Evolutionary conservation across 2,113 vertebrate genomes (phyloP).

Genomic region (Alces alces): DNA sequence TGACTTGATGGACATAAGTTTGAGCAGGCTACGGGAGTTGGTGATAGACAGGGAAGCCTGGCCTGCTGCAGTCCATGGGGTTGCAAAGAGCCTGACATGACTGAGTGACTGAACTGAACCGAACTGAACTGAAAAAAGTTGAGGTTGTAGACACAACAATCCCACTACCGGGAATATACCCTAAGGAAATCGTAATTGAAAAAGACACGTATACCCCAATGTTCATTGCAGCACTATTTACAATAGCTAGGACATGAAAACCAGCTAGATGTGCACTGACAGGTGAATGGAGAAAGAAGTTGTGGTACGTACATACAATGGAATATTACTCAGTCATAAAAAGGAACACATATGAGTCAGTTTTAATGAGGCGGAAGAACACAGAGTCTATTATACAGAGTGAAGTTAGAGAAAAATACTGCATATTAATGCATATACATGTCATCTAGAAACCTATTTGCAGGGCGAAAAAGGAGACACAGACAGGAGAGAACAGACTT

Average conservation of each 20-base stretch:
- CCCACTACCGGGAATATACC: background rate
- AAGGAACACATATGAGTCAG: background rate
- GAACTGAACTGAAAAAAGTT: background rate
- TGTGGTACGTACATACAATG: fast-evolving
- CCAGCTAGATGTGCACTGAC: background rate
- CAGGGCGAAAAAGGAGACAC: background rate
- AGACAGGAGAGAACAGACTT: background rate
- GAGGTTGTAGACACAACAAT: background rate
- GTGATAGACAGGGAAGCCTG: background rate
- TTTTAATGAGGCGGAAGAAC: background rate
- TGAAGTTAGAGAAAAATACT: background rate
- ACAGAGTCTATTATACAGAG: background rate
- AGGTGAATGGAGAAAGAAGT: background rate
- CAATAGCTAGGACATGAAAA: background rate
- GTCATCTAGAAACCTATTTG: background rate
- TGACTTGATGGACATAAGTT: background rate
- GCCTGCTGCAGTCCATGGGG: fast-evolving
- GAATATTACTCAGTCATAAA: background rate
- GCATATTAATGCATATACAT: background rate
- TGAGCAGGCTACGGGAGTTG: background rate
- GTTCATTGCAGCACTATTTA: background rate
- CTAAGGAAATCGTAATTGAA: background rate
- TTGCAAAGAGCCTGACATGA: background rate
- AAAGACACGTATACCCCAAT: background rate
- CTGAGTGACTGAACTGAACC: background rate